These are phyloP conservation scores for Caretta caretta DNA, from an alignment of 2,113 vertebrate genomes.

Conservation along the genomic window DNA sequence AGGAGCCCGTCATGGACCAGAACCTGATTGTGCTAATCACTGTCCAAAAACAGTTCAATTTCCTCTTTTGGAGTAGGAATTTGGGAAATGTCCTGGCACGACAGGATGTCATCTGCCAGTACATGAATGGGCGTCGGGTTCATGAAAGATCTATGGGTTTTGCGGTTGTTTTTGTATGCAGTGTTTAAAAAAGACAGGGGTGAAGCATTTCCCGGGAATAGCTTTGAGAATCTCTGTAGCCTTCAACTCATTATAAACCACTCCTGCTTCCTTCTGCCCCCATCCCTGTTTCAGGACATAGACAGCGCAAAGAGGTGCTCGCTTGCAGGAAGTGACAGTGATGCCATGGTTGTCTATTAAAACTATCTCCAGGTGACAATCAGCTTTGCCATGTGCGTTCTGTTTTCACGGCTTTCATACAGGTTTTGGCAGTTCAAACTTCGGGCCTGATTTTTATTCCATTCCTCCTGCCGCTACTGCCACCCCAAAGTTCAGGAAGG, in stretches of 20 bases:
- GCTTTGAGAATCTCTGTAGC: not conserved
- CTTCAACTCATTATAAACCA: not conserved
- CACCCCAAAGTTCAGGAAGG: not conserved
- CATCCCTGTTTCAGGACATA: not conserved
- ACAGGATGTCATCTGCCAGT: not conserved
- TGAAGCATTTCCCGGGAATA: not conserved
- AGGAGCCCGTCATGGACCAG: not conserved
- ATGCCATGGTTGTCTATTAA: not conserved
- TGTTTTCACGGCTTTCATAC: not conserved
- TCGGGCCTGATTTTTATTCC: not conserved
- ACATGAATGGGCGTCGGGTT: not conserved
- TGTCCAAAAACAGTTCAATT: not conserved
- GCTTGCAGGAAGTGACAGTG: not conserved
- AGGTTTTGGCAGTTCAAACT: not conserved
- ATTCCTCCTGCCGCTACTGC: not conserved
- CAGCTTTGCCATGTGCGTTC: not conserved
- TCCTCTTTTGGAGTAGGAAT: not conserved
- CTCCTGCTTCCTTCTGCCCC: not conserved
- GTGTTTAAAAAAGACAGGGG: not conserved
- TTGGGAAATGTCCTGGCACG: too few relatives aligned
- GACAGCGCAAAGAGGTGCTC: not conserved
- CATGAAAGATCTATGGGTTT: not conserved
- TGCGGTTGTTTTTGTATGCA: not conserved
- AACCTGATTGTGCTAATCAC: not conserved
- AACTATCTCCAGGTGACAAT: not conserved